These are phyloP conservation scores for Ferrisia virgata DNA, from an alignment of 2,888 invertebrate genomes.

Conservation along the genomic window DNA sequence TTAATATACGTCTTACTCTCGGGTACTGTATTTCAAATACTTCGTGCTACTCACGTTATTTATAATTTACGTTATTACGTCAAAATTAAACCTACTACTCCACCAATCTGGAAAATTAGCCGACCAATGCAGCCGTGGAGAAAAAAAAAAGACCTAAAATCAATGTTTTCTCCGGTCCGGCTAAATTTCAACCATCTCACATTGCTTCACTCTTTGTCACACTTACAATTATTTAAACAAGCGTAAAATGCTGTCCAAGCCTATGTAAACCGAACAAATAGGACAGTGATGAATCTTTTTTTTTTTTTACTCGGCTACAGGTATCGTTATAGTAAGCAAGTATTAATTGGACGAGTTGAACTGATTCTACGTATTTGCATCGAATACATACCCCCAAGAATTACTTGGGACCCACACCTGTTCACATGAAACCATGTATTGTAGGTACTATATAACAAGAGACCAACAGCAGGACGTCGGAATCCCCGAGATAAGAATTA, in stretches of 20 bases:
- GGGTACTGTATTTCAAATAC: too few species aligned
- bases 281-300: background rate
- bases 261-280: background rate
- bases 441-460: too few species aligned
- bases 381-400: too few species aligned
- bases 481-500: too few species aligned
- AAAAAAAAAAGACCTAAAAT: background rate
- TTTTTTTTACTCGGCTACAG: too few species aligned
- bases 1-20: too few species aligned
- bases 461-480: too few species aligned
- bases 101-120: background rate
- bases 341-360: too few species aligned
- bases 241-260: background rate
- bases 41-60: background rate
- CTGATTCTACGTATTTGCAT: too few species aligned
- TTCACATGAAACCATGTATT: too few species aligned
- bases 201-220: slow-evolving; percentile 7
- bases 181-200: background rate
- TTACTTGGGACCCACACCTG: too few species aligned
- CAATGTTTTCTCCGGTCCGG: background rate
- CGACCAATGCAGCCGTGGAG: background rate
- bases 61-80: background rate
- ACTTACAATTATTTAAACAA: background rate
- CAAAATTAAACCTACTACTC: background rate
- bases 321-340: too few species aligned